Evolutionary conservation across 2,113 vertebrate species (phyloP).

Genomic region (Empidonax alnorum): DNA sequence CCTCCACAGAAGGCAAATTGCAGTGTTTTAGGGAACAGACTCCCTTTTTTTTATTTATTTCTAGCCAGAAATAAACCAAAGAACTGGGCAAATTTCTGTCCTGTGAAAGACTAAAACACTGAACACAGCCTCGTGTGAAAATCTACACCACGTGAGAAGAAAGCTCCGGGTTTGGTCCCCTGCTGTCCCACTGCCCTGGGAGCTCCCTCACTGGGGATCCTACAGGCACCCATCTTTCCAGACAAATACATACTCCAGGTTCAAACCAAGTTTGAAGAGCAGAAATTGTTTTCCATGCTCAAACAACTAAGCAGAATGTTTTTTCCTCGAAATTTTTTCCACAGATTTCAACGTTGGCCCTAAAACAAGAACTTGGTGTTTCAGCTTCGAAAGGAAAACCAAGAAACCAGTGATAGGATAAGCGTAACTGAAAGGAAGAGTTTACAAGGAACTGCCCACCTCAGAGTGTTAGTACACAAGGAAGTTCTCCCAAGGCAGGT

Average conservation of each 20-base stretch:
- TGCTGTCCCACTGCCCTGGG: background rate
- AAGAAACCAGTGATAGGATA: background rate
- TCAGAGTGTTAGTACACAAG: background rate
- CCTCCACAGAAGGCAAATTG: background rate
- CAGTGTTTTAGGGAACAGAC: background rate
- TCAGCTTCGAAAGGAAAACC: background rate
- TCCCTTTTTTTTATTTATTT: background rate
- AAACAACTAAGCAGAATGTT: background rate
- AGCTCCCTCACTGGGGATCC: background rate
- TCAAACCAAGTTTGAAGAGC: background rate
- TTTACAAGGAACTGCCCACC: background rate
- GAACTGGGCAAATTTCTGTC: background rate
- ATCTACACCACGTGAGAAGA: accelerated
- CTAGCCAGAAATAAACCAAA: background rate
- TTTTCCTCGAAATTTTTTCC: background rate
- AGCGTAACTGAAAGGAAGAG: background rate
- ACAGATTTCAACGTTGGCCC: background rate
- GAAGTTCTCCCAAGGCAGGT: background rate
- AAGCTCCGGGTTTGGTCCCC: background rate
- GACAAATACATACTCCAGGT: background rate
- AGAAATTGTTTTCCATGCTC: background rate
- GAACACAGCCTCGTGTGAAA: background rate
- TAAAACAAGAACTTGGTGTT: background rate
- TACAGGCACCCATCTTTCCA: background rate
- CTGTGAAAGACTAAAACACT: background rate